Evolutionary conservation across 2,113 vertebrate genomes (phyloP).

Genomic region (Theristicus caerulescens): DNA sequence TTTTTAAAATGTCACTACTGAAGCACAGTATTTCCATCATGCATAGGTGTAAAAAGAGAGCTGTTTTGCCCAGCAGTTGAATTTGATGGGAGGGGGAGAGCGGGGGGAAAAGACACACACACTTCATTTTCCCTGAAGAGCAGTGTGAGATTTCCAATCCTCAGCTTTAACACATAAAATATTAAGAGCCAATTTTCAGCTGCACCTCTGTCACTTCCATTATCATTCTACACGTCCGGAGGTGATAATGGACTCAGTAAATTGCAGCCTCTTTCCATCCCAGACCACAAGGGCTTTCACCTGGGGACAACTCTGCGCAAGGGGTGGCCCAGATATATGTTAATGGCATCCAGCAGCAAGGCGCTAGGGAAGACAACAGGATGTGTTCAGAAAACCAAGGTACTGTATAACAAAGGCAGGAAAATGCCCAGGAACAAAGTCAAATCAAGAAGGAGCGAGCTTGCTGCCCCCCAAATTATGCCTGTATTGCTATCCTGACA

Average conservation of each 20-base stretch:
- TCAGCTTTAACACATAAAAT: slow-evolving; percentile 87
- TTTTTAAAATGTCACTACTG: not conserved
- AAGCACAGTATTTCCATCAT: slow-evolving; percentile 15
- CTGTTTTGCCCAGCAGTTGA: slow-evolving; percentile 21
- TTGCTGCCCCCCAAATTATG: not conserved
- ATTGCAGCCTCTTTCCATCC: slow-evolving; percentile 78
- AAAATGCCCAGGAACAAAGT: slow-evolving; percentile 36
- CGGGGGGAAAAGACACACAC: not conserved
- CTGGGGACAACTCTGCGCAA: slow-evolving; percentile 68
- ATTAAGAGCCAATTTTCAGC: slow-evolving; percentile 95
- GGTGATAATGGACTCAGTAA: slow-evolving; percentile 88
- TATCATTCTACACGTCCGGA: slow-evolving; percentile 82
- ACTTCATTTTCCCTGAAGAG: slow-evolving; percentile 80
- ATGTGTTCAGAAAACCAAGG: slow-evolving; percentile 3
- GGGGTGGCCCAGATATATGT: slow-evolving; percentile 71
- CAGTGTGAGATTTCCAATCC: slow-evolving; percentile 80
- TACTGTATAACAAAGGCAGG: slow-evolving; percentile 27
- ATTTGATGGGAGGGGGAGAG: not conserved
- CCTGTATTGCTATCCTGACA: not conserved
- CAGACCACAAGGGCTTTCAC: slow-evolving; percentile 70
- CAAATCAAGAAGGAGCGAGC: not conserved
- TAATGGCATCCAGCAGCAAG: slow-evolving; percentile 63
- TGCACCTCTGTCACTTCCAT: slow-evolving; percentile 88
- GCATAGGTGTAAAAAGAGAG: slow-evolving; percentile 16
- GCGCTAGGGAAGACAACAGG: not conserved